phyloP scores from a whole-genome alignment of 1,140 invertebrate genomes.

The Ips nitidus region DNA sequence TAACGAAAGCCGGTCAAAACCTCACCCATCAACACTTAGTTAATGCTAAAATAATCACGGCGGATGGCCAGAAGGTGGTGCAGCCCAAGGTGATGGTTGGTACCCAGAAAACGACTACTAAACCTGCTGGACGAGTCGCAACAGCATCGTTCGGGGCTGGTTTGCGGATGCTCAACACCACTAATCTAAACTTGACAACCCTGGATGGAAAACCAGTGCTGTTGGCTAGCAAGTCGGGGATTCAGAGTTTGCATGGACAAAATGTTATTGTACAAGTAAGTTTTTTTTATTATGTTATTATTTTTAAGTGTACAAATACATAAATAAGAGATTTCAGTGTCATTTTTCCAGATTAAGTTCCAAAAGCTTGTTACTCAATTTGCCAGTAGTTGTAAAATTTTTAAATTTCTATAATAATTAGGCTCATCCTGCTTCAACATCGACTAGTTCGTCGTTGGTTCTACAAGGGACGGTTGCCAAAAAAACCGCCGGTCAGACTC shows the following conservation, averaged over 20 bases:
- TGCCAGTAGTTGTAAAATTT: too few species aligned
- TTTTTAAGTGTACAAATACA: too few species aligned
- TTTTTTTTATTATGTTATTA: too few species aligned
- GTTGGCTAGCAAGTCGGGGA: slow-evolving; percentile 59
- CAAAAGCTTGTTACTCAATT: too few species aligned
- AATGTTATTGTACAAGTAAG: slow-evolving; percentile 48
- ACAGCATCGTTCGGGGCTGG: slow-evolving; percentile 14
- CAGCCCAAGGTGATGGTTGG: slow-evolving; percentile 47
- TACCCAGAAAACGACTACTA: slow-evolving; percentile 34
- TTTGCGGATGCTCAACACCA: slow-evolving; percentile 59
- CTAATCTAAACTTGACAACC: slow-evolving; percentile 58
- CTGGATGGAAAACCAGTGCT: slow-evolving; percentile 67
- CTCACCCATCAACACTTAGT: slow-evolving; percentile 46
- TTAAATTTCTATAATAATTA: slow-evolving; percentile 19
- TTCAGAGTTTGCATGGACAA: slow-evolving; percentile 50
- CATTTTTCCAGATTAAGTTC: not conserved
- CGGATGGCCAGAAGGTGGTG: slow-evolving; percentile 47
- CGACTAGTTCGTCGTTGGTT: slow-evolving; percentile 46
- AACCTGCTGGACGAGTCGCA: slow-evolving; percentile 1
- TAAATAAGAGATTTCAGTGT: too few species aligned
- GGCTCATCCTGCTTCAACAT: slow-evolving; percentile 36
- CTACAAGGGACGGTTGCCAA: slow-evolving; percentile 40
- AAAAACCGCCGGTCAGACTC: slow-evolving; percentile 29
- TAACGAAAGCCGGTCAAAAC: slow-evolving; percentile 34
- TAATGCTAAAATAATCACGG: slow-evolving; percentile 51